Evolutionary conservation across 1,140 invertebrate species (phyloP).

Genomic region (Brachionus asplanchnoidis): DNA sequence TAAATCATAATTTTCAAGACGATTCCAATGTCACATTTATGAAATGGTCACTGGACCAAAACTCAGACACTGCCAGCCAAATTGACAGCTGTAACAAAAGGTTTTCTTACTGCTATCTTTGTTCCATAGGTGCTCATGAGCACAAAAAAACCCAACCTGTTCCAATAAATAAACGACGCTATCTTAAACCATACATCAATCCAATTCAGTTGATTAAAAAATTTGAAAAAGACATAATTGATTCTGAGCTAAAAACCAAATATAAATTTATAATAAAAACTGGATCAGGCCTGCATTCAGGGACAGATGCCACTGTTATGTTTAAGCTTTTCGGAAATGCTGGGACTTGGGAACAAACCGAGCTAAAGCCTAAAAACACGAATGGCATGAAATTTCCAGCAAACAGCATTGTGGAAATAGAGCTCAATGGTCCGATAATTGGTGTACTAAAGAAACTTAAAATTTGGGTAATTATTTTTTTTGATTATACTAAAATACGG

Average conservation of each 20-base stretch:
- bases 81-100: neutral
- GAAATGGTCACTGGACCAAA: neutral
- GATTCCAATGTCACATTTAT: neutral
- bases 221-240: neutral
- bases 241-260: neutral
- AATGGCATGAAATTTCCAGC: neutral
- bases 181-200: neutral
- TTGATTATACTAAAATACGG: neutral
- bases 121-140: constrained; percentile 12
- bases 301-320: constrained; percentile 14
- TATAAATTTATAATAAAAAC: constrained; percentile 40
- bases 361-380: neutral
- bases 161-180: constrained; percentile 28
- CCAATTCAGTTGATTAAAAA: constrained; percentile 6
- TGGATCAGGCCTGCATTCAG: neutral
- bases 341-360: neutral
- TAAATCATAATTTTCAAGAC: neutral
- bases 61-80: neutral
- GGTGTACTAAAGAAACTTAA: constrained; percentile 14
- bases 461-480: constrained; percentile 11
- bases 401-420: constrained; percentile 16
- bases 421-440: neutral
- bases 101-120: constrained; percentile 36
- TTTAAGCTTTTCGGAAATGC: constrained; percentile 16
- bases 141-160: constrained; percentile 33